A percentile compares a stretch with the other conserved stretches of the same genome.
These are phyloP conservation scores for Empidonax alnorum DNA, from an alignment of 2,113 vertebrate species.

Conservation along the genomic window DNA sequence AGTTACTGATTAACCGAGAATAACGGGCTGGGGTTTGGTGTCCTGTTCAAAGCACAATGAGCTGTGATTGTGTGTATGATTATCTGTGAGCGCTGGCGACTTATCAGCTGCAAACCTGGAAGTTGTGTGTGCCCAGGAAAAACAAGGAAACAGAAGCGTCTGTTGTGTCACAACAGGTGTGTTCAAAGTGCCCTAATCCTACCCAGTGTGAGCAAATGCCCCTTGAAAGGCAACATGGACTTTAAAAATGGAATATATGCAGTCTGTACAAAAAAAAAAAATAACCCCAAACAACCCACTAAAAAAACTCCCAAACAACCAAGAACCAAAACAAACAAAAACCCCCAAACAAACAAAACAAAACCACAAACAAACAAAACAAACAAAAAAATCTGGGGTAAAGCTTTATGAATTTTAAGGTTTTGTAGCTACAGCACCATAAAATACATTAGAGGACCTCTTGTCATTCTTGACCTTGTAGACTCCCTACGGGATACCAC, in stretches of 20 bases:
- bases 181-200: not conserved
- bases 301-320: not conserved
- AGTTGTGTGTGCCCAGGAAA: not conserved
- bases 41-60: constrained; percentile 59
- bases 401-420: not conserved
- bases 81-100: constrained; percentile 12
- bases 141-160: constrained; percentile 55
- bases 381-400: not conserved
- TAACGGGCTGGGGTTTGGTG: not conserved
- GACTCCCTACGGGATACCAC: not conserved
- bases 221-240: not conserved
- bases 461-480: not conserved
- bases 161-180: constrained; percentile 11
- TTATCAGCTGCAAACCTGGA: constrained; percentile 34
- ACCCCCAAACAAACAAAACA: not conserved
- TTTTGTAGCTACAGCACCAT: not conserved
- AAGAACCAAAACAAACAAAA: not conserved
- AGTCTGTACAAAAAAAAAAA: not conserved
- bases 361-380: not conserved
- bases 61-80: constrained; percentile 42
- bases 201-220: not conserved
- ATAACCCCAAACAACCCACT: too few relatives aligned
- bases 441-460: not conserved
- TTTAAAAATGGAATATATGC: not conserved
- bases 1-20: constrained; percentile 59